These are phyloP conservation scores for Sinentomon sp. DNA, from an alignment of 2,888 invertebrate species.

Conservation along the genomic window DNA sequence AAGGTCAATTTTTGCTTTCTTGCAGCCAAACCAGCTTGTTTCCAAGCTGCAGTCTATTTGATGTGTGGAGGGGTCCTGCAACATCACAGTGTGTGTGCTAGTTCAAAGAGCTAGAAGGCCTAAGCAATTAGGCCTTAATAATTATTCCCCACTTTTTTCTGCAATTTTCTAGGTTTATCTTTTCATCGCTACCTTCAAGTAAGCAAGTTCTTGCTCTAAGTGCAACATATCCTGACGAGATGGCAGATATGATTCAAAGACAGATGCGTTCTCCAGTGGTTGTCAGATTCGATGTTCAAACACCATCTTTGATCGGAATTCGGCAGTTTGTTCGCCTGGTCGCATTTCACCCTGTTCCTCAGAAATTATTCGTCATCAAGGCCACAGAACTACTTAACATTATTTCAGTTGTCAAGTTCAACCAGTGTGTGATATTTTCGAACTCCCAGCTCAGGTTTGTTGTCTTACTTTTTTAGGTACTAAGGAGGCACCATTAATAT, in stretches of 20 bases:
- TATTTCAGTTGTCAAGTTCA: slow-evolving; percentile 41
- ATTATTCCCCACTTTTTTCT: no score
- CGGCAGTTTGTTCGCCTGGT: slow-evolving; percentile 36
- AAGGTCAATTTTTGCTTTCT: no score
- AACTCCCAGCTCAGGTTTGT: slow-evolving; percentile 44
- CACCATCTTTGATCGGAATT: slow-evolving; percentile 38
- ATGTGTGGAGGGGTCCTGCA: no score
- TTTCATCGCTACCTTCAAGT: slow-evolving; percentile 35
- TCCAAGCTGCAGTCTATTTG: no score
- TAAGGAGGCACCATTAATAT: no score
- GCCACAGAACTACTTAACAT: slow-evolving; percentile 34
- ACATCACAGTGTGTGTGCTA: no score
- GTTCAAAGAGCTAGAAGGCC: no score
- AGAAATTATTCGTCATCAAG: slow-evolving; percentile 24
- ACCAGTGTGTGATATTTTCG: slow-evolving; percentile 74
- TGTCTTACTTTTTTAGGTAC: background rate
- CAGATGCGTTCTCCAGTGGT: slow-evolving; percentile 53
- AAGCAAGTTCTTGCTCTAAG: slow-evolving; percentile 79
- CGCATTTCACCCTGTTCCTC: slow-evolving; percentile 19
- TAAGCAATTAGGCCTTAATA: no score
- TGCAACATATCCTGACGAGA: slow-evolving; percentile 59
- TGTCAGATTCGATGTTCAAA: slow-evolving; percentile 38
- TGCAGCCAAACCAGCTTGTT: no score
- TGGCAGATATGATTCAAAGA: slow-evolving; percentile 37
- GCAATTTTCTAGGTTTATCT: no score